Evolutionary conservation across 2,888 invertebrate genomes (phyloP), one percentile per base, ranked within the genome.

Genomic region (Troides oblongomaculatus): DNA sequence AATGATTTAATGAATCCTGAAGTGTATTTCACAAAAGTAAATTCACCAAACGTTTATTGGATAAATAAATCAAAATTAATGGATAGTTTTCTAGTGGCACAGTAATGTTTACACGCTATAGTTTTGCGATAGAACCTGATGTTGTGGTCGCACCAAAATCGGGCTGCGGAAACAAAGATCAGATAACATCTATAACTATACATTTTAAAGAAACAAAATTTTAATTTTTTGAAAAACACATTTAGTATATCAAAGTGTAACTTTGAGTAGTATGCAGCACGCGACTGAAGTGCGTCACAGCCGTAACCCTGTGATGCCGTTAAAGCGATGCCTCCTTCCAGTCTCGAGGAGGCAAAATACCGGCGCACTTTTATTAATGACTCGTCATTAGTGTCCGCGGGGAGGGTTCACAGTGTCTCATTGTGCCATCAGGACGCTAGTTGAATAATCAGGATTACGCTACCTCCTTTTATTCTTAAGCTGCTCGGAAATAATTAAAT

Each of bases 281-380:
- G 14, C 50, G 39, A 64, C n/a, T 43, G 12, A 43, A 65, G 25
- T 58, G 39, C 59, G 65, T 43, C 39, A 18, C 36, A 50, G 50
- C 18, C 50, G 50, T 18, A 30, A 30, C 14, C 46, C 46, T 59
- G 53, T 68, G 60, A 68, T 64, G 39, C 63, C 60, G 59, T 68
- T 68, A 53, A 8, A 53, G 59, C 50, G 14, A 14, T 17, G 39
- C 39, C 39, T 39, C 39, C 17, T 12, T 18, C 17, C 43, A 62
- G 62, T 62, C 43, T 43, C 25, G 39, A 21, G 63, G 64, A 59
- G 50, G n/a, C 18, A 39, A 53, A 68, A 64, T 60, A 57, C 46
- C 59, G 64, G 57, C 2, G 63, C 63, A 68, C 30, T 64, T 68
- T 64, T 64, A 68, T 63, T 59, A 68, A 68, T 63, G 64, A 59